phyloP scores from a whole-genome alignment of 2,797 vertebrate species.

The Poeciliopsis presidionis region DNA sequence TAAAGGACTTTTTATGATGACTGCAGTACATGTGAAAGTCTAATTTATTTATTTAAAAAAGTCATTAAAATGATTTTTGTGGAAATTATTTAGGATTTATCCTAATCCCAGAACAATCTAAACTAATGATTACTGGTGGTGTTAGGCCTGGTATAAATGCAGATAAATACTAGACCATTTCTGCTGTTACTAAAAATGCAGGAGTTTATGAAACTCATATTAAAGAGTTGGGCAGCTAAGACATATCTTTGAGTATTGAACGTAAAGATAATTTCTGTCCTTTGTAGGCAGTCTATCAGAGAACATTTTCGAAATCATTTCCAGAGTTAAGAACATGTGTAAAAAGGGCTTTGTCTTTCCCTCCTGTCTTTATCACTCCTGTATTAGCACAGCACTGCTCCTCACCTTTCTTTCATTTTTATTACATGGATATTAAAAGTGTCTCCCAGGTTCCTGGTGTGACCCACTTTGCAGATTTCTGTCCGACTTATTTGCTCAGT shows the following conservation, averaged over 20 bases:
- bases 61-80: not conserved
- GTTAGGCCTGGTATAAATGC: not conserved
- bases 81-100: not conserved
- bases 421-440: not conserved
- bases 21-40: not conserved
- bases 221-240: not conserved
- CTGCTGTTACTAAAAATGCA: not conserved
- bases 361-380: constrained; percentile 21
- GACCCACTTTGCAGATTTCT: not conserved
- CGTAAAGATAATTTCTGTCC: not conserved
- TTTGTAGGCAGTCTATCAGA: not conserved
- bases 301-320: not conserved
- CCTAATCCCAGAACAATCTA: not conserved
- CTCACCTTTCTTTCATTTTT: not conserved
- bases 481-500: not conserved
- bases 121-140: not conserved
- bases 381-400: constrained; percentile 7
- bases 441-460: not conserved
- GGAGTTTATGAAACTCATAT: not conserved
- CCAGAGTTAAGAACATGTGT: constrained; percentile 40
- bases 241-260: not conserved
- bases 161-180: not conserved
- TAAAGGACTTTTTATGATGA: not conserved
- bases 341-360: constrained; percentile 42
- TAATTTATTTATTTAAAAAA: not conserved